phyloP scores from a whole-genome alignment of 2,113 vertebrate species.

The Paracanthobrama guichenoti region DNA sequence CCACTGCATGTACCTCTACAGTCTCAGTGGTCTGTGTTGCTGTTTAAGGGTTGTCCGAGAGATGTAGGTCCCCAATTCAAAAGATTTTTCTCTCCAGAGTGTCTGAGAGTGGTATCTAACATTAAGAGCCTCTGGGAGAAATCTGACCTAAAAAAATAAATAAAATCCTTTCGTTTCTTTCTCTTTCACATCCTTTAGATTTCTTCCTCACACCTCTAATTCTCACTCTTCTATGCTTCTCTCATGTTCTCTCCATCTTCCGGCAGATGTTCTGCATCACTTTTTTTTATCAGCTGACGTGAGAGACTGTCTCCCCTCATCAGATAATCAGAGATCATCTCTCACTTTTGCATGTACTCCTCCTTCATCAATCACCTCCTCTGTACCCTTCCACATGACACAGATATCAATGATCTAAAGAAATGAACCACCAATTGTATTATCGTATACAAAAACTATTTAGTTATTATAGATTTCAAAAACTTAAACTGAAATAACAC shows the following conservation, averaged over 20 bases:
- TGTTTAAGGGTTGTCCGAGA: slow-evolving; percentile 17
- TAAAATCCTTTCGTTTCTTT: neutral
- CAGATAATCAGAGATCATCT: slow-evolving; percentile 16
- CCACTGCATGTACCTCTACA: neutral
- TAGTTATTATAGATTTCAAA: too few species aligned
- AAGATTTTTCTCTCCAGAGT: neutral
- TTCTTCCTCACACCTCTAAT: neutral
- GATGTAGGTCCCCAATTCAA: slow-evolving; percentile 27
- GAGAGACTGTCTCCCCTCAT: slow-evolving; percentile 20
- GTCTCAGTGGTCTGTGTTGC: neutral
- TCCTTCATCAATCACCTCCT: neutral
- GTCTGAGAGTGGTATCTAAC: slow-evolving; percentile 12
- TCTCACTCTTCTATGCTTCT: neutral
- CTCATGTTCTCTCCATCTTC: neutral
- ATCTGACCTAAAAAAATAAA: slow-evolving; percentile 20
- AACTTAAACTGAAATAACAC: too few species aligned
- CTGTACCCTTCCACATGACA: neutral
- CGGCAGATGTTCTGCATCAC: neutral
- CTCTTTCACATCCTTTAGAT: neutral
- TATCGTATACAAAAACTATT: too few species aligned
- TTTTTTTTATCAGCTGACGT: neutral
- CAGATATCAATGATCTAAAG: slow-evolving; percentile 4
- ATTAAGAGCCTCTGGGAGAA: slow-evolving; percentile 24
- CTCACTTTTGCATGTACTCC: neutral
- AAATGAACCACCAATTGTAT: neutral